A percentile compares a stretch with the other conserved stretches of the same genome.
phyloP scores from a whole-genome alignment of 2,113 vertebrate species.

The Rallus limicola region DNA sequence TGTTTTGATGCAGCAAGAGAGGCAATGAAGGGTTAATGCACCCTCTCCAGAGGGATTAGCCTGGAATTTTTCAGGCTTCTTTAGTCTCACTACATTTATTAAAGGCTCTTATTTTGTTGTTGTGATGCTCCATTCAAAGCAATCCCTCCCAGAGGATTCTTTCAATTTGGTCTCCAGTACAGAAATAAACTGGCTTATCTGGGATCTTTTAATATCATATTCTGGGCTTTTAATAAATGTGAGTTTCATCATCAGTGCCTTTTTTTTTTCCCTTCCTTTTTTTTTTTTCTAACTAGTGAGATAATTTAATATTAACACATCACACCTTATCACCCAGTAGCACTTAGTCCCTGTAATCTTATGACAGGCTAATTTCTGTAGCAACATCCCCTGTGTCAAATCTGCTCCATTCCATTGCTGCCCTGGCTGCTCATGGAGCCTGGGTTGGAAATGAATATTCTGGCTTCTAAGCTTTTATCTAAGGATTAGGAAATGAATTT shows the following conservation, averaged over 20 bases:
- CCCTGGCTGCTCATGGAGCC: neutral
- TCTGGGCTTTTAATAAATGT: slow-evolving; percentile 68
- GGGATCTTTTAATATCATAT: slow-evolving; percentile 70
- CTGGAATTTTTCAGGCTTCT: slow-evolving; percentile 18
- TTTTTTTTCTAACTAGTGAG: neutral
- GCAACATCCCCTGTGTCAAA: slow-evolving; percentile 68
- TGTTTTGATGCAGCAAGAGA: slow-evolving; percentile 13
- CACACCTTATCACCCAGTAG: slow-evolving; percentile 71
- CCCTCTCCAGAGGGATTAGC: neutral
- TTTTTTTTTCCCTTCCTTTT: neutral
- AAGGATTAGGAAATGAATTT: slow-evolving; percentile 69
- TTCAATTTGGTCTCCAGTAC: slow-evolving; percentile 46
- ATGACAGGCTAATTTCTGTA: slow-evolving; percentile 74
- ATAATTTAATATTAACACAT: slow-evolving; percentile 75
- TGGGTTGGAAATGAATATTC: slow-evolving; percentile 64
- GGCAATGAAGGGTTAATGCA: slow-evolving; percentile 50
- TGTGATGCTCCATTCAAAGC: slow-evolving; percentile 52
- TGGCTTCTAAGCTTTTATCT: slow-evolving; percentile 68
- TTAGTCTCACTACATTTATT: slow-evolving; percentile 1
- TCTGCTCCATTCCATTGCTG: slow-evolving; percentile 59
- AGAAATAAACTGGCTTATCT: slow-evolving; percentile 67
- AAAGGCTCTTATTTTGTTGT: slow-evolving; percentile 29
- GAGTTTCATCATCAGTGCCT: slow-evolving; percentile 52
- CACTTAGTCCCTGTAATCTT: slow-evolving; percentile 71
- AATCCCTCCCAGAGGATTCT: slow-evolving; percentile 51